Conservation (phyloP, 2,113 vertebrate species). For the Chascanopsetta lugubris region DNA sequence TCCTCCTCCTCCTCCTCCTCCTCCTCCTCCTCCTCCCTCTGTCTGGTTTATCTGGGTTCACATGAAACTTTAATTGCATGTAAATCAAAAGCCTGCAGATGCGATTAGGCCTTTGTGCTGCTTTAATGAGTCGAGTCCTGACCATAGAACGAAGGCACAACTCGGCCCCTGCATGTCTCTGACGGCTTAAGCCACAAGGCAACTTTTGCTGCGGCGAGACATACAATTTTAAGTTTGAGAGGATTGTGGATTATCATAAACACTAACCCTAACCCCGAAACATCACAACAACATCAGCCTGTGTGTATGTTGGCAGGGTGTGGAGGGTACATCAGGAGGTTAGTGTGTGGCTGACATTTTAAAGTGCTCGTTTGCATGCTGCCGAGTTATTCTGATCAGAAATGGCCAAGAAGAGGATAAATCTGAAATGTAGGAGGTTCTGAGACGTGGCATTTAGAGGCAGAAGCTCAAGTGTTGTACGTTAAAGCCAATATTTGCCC, state of each 20-base stretch:
- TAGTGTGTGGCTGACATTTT: conserved; percentile 22
- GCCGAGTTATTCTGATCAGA: conserved; percentile 8
- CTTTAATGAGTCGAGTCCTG: conserved; percentile 72
- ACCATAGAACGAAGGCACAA: conserved; percentile 47
- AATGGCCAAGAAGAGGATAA: not conserved
- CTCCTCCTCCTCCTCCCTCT: conserved; percentile 7
- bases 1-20: conserved; percentile 17
- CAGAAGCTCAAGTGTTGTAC: not conserved
- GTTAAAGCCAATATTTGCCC: conserved; percentile 21
- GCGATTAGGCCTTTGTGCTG: conserved; percentile 75
- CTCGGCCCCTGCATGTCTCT: conserved; percentile 29
- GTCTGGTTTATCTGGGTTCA: conserved; percentile 65
- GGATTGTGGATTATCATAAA: no score
- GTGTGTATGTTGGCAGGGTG: not conserved
- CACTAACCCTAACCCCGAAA: no score
- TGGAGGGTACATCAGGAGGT: not conserved
- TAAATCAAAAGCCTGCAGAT: conserved; percentile 74
- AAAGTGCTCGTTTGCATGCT: conserved; percentile 9
- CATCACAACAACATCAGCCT: not conserved
- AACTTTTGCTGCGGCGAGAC: conserved; percentile 6
- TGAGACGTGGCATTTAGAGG: conserved; percentile 24
- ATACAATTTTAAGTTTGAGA: not conserved
- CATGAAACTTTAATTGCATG: conserved; percentile 79
- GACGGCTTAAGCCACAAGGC: conserved; percentile 39
- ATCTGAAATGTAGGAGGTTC: conserved; percentile 10